Percentiles rank a stretch among this genome's conserved stretches.
Conservation (phyloP, 2,888 invertebrate genomes). For the Carpatolechia fugitivella region DNA sequence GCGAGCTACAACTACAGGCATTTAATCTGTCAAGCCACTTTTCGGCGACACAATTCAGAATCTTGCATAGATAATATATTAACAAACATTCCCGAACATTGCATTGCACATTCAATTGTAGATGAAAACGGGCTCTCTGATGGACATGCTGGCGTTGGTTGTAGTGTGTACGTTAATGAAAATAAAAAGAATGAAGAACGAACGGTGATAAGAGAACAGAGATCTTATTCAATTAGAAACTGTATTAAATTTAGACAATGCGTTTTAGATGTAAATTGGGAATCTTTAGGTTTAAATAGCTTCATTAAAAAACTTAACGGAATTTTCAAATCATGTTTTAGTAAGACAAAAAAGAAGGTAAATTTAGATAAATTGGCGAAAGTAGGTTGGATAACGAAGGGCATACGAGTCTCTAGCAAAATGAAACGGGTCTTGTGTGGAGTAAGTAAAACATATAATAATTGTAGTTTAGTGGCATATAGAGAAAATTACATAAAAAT, state of each 20-base stretch:
- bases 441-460: not conserved
- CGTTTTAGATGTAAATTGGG: not conserved
- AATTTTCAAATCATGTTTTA: not conserved
- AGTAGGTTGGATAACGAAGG: not conserved
- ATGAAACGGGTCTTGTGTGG: not conserved
- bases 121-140: not conserved
- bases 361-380: not conserved
- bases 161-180: not conserved
- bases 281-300: not conserved
- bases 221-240: not conserved
- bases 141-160: not conserved
- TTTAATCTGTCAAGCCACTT: not conserved
- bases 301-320: not conserved
- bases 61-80: slow-evolving; percentile 11
- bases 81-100: not conserved
- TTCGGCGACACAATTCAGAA: not conserved
- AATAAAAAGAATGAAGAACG: not conserved
- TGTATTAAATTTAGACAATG: not conserved
- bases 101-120: not conserved
- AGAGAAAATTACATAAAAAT: not conserved
- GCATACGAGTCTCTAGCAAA: not conserved
- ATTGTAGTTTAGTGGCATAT: not conserved
- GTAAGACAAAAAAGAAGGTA: not conserved
- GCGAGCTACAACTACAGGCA: not conserved
- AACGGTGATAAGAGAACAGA: not conserved